Conservation (phyloP, 2,888 invertebrate genomes). For the Euphydryas editha region DNA sequence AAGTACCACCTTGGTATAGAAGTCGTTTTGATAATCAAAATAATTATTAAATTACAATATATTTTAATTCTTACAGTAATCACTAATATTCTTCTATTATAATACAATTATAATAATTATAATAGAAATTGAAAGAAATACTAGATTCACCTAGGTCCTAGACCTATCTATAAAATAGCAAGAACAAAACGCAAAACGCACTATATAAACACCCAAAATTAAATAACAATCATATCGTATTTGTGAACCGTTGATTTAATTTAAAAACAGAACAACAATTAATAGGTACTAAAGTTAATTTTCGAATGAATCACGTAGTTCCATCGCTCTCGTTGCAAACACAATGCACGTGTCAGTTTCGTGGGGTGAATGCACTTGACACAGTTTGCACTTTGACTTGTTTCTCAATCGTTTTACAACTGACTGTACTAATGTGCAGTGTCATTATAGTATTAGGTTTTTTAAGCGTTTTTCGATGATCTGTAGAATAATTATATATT, state of each 20-base stretch:
- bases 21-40: no score
- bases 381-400: constrained; percentile 68
- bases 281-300: constrained; percentile 10
- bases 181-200: not conserved
- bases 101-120: no score
- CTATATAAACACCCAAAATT: not conserved
- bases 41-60: no score
- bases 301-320: constrained; percentile 37
- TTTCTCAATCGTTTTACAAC: constrained; percentile 53
- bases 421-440: constrained; percentile 30
- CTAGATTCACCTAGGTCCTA: no score
- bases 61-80: no score
- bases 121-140: no score
- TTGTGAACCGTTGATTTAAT: not conserved
- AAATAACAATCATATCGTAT: not conserved
- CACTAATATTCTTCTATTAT: no score
- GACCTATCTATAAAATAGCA: no score
- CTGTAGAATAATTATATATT: not conserved
- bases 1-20: not conserved
- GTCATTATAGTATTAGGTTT: not conserved
- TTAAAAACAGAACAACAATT: not conserved
- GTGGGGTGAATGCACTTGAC: constrained; percentile 70
- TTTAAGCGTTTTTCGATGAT: not conserved
- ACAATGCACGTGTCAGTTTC: constrained; percentile 67
- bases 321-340: constrained; percentile 35